These are phyloP conservation scores for Periplaneta americana DNA, from an alignment of 1,140 invertebrate genomes.

Conservation along the genomic window DNA sequence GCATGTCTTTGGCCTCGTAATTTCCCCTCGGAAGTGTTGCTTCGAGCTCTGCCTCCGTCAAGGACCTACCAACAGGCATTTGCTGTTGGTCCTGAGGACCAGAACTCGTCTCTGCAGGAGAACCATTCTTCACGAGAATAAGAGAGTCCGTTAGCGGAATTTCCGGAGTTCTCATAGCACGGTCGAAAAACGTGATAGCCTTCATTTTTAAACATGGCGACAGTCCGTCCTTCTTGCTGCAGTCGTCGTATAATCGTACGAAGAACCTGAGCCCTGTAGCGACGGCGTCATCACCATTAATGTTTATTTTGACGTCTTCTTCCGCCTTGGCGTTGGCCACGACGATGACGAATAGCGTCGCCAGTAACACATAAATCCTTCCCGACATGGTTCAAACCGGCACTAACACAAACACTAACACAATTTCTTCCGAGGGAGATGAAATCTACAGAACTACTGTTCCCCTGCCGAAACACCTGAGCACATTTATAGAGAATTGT, in stretches of 20 bases:
- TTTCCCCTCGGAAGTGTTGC: conserved; percentile 50
- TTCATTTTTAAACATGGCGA: conserved; percentile 73
- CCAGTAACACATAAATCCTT: background rate
- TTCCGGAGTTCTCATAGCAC: conserved; percentile 43
- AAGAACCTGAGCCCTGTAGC: conserved; percentile 7
- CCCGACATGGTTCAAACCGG: background rate
- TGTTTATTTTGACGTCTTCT: conserved; percentile 7
- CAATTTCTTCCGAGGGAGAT: background rate
- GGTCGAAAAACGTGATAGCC: conserved; percentile 67
- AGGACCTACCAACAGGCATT: conserved; percentile 18
- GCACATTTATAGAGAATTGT: background rate
- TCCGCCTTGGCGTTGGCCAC: background rate
- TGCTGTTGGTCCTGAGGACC: conserved; percentile 9
- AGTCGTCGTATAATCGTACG: conserved; percentile 14
- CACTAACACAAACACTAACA: background rate
- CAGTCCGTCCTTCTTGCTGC: conserved; percentile 40
- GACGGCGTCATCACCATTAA: conserved; percentile 5
- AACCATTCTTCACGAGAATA: conserved; percentile 8
- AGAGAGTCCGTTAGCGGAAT: conserved; percentile 8
- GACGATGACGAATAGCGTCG: background rate
- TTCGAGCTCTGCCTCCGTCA: conserved; percentile 59
- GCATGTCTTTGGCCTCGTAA: conserved; percentile 50
- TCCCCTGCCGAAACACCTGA: background rate
- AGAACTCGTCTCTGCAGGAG: conserved; percentile 35
- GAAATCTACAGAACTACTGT: background rate